A percentile compares a stretch with the other conserved stretches of the same genome.
phyloP scores from a whole-genome alignment of 2,797 vertebrate species.

The Aulostomus chinensis region DNA sequence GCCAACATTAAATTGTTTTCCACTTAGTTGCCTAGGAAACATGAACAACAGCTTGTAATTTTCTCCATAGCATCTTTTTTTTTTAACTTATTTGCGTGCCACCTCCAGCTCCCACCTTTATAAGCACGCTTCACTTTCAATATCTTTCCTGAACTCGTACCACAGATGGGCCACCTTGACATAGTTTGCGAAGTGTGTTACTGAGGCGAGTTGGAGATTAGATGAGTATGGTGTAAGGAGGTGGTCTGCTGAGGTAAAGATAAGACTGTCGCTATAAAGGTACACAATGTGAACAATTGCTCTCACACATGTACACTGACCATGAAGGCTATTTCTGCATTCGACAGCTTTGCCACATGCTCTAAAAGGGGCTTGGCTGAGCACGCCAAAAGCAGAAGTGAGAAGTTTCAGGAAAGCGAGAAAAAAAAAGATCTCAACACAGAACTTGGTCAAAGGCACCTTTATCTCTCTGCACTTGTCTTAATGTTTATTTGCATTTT shows the following conservation, averaged over 20 bases:
- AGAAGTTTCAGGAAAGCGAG: slow-evolving; percentile 84
- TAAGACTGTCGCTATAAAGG: slow-evolving; percentile 74
- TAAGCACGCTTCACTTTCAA: no score
- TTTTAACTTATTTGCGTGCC: no score
- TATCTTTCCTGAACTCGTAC: no score
- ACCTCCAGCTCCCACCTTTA: no score
- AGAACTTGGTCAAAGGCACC: slow-evolving; percentile 67
- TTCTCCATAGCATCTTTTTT: not conserved
- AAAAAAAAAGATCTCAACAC: slow-evolving; percentile 60
- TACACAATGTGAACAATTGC: slow-evolving; percentile 75
- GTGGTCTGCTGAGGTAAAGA: slow-evolving; percentile 72
- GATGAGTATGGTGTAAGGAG: slow-evolving; percentile 47
- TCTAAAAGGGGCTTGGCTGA: slow-evolving; percentile 74
- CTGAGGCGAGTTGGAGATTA: slow-evolving; percentile 38
- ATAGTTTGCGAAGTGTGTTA: slow-evolving; percentile 18
- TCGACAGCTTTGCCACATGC: slow-evolving; percentile 77
- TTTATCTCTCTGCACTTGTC: slow-evolving; percentile 31
- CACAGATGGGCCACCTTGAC: slow-evolving; percentile 23
- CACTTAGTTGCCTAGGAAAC: slow-evolving; percentile 48
- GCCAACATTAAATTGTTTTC: no score
- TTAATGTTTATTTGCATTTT: no score
- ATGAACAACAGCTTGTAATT: no score
- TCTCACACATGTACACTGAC: slow-evolving; percentile 77
- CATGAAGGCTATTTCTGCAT: slow-evolving; percentile 80
- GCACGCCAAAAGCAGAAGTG: slow-evolving; percentile 85